phyloP scores from a whole-genome alignment of 2,113 vertebrate genomes.

The Carettochelys insculpta region DNA sequence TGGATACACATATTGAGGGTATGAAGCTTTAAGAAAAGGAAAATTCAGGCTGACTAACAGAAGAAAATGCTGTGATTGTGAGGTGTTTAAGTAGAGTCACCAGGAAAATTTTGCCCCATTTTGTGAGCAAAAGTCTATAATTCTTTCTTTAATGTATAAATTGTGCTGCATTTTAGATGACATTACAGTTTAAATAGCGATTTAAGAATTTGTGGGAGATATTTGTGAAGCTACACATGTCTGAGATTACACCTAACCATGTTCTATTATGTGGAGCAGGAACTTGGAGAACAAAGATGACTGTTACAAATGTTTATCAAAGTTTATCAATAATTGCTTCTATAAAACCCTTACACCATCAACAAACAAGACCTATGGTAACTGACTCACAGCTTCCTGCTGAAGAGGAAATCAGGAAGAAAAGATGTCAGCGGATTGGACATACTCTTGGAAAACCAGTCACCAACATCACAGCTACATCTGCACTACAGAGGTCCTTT shows the following conservation, averaged over 20 bases:
- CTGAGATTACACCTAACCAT: fast-evolving
- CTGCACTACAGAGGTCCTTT: too few relatives aligned
- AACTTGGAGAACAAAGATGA: too few relatives aligned
- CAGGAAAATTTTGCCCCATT: background rate
- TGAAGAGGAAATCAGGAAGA: too few relatives aligned
- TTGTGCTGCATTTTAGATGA: background rate
- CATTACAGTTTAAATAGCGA: background rate
- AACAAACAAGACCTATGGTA: too few relatives aligned
- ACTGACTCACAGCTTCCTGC: too few relatives aligned
- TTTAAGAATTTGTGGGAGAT: background rate
- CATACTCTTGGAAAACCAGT: too few relatives aligned
- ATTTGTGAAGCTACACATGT: background rate
- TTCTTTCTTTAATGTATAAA: background rate
- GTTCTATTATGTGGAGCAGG: too few relatives aligned
- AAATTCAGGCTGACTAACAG: background rate
- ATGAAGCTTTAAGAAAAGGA: background rate
- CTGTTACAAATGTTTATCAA: too few relatives aligned
- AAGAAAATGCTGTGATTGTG: background rate
- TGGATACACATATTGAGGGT: background rate
- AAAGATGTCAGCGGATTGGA: too few relatives aligned
- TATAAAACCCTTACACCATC: too few relatives aligned
- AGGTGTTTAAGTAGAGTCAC: background rate
- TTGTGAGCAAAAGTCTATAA: background rate
- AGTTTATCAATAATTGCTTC: too few relatives aligned
- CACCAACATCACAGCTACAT: too few relatives aligned